Conservation (phyloP, 2,113 vertebrate genomes). For the Puma concolor region DNA sequence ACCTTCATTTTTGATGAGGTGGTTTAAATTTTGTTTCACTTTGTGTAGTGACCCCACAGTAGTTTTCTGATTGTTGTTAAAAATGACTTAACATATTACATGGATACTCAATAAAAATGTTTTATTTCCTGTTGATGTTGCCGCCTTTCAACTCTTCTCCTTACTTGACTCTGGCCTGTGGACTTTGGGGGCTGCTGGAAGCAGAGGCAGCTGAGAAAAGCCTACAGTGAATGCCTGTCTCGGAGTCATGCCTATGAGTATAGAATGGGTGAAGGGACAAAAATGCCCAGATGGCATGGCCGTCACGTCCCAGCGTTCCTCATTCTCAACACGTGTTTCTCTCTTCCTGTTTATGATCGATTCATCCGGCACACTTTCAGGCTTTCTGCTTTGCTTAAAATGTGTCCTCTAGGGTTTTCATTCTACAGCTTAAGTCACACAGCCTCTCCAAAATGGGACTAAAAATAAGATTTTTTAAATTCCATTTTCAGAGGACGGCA, state of each 20-base stretch:
- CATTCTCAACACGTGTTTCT: not conserved
- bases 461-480: not conserved
- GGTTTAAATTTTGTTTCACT: conserved; percentile 98
- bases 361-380: not conserved
- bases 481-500: not conserved
- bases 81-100: conserved; percentile 97
- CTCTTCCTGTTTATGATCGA: not conserved
- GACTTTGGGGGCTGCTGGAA: not conserved
- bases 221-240: not conserved
- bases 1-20: conserved; percentile 99
- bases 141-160: conserved; percentile 78
- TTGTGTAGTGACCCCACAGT: conserved; percentile 99
- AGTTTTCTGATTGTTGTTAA: conserved; percentile 99
- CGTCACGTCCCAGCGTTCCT: not conserved
- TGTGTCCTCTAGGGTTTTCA: not conserved
- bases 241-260: not conserved
- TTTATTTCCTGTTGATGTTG: conserved; percentile 99
- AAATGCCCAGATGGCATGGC: not conserved
- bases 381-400: not conserved
- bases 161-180: not conserved
- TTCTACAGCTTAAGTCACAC: not conserved
- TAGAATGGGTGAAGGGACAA: not conserved
- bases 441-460: not conserved
- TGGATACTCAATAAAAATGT: conserved; percentile 99
- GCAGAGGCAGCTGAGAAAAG: not conserved